Evolutionary conservation across 2,888 invertebrate genomes (phyloP).

Genomic region (Mythimna pallens): DNA sequence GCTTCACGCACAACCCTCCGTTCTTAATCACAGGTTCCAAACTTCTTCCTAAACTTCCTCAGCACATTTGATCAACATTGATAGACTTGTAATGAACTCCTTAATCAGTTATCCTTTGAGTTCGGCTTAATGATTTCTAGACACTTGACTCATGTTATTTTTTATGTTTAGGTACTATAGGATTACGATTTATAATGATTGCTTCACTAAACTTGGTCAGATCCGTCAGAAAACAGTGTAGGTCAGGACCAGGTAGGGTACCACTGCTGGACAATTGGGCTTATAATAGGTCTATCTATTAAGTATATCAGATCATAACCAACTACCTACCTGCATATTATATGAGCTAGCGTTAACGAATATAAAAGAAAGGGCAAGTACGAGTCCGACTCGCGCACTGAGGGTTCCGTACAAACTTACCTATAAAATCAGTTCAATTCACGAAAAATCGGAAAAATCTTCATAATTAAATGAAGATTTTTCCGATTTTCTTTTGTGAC

Average conservation of each 20-base stretch:
- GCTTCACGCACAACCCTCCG: constrained; percentile 50
- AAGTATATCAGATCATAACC: neutral
- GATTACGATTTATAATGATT: no score
- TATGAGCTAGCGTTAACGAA: neutral
- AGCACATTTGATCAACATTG: neutral
- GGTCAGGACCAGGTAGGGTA: neutral
- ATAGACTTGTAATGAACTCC: neutral
- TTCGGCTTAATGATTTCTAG: neutral
- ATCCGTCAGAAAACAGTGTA: neutral
- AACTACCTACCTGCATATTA: neutral
- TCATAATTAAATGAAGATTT: no score
- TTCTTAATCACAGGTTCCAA: neutral
- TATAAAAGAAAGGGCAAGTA: neutral
- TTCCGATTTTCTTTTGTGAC: no score
- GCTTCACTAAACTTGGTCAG: neutral
- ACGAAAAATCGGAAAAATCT: no score
- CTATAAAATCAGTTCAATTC: no score
- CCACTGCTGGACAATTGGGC: neutral
- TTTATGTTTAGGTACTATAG: neutral
- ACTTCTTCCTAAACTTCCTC: neutral
- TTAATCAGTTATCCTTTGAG: neutral
- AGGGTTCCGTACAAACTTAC: no score
- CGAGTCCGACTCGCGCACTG: no score
- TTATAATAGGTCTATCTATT: neutral
- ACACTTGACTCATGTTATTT: neutral